phyloP scores from a whole-genome alignment of 1,140 invertebrate species.

The Bilobella aurantiaca region DNA sequence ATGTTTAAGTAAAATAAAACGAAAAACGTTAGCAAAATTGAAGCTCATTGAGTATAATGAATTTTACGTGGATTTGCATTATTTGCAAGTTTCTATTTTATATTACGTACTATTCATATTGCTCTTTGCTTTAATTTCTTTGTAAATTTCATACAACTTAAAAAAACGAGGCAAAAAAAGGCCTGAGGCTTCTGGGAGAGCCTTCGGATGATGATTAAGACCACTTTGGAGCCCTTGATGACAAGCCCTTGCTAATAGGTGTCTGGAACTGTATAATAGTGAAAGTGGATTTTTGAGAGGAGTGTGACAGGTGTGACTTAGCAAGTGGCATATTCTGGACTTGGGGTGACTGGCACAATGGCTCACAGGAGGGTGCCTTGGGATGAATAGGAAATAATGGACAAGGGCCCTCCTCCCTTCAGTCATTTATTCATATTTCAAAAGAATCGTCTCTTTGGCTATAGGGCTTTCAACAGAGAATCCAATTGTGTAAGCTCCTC shows the following conservation, averaged over 20 bases:
- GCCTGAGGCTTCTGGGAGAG: too few relatives aligned
- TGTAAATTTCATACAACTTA: too few relatives aligned
- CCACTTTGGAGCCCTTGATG: background rate
- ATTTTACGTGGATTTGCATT: too few relatives aligned
- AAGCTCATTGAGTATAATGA: too few relatives aligned
- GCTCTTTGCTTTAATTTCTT: too few relatives aligned
- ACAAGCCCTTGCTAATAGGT: background rate
- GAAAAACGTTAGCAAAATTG: too few relatives aligned
- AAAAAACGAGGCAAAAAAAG: too few relatives aligned
- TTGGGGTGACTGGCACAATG: conserved; percentile 9
- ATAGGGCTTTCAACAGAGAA: background rate
- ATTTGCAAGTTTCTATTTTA: too few relatives aligned
- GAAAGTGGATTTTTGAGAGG: background rate
- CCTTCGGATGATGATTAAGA: too few relatives aligned
- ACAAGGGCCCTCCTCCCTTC: background rate
- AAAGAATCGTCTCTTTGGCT: background rate
- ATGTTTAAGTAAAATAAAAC: too few relatives aligned
- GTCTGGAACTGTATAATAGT: background rate
- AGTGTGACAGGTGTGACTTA: conserved; percentile 24
- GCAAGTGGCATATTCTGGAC: conserved; percentile 23
- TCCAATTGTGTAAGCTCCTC: background rate
- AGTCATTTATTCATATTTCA: conserved; percentile 5
- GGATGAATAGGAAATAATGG: conserved; percentile 15
- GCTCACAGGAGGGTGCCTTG: conserved; percentile 10
- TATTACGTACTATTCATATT: too few relatives aligned